Base-by-base conservation (phyloP, 2,113 vertebrate genomes). In the Corythoichthys intestinalis region DNA sequence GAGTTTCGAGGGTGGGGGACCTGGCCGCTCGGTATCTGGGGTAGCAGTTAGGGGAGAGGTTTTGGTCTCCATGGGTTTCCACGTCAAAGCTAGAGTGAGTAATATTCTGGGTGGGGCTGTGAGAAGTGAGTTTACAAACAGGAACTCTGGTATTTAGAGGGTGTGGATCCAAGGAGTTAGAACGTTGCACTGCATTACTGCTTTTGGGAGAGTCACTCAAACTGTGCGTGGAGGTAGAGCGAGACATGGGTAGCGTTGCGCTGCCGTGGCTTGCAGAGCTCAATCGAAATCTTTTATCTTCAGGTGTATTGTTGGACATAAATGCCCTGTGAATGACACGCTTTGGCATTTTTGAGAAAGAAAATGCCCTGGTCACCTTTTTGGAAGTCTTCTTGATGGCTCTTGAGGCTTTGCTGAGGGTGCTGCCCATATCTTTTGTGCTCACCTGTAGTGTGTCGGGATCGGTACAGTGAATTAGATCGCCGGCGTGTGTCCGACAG, bases 351-450 rank as follows among this genome's bases (percentile, higher is more conserved):
- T 99, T 99, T 0, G 94, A 95, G 85, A 99, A 98, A 12, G 97
- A 99, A 79, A 99, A 99, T 0, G 94, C 97, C 84, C 96, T 88
- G 0, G 97, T 99, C 61, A 99, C 97, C 94, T 95, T 98, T 88
- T 97, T 98, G 34, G 96, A 99, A 4, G 97, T 99, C 87, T 99
- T 98, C 88, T 96, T 98, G 88, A 99, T 96, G 86, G 95, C 97
- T 70, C 97, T 93, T 76, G 96, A 98, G 74, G 96, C 96, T 89
- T 95, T 94, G 88, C 97, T 98, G 84, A 99, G 87, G n/a, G 97
- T 98, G 86, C 97, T 98, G 83, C 98, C 97, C 96, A 99, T 94
- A 80, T 98, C 97, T 91, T 98, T 99, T 50, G 96, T 99, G 92
- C 88, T 98, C 79, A 99, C 93, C 92, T 98, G 96, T 66, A 98